These are phyloP conservation scores for Charanyca ferruginea DNA, from an alignment of 2,888 invertebrate species.

Conservation along the genomic window DNA sequence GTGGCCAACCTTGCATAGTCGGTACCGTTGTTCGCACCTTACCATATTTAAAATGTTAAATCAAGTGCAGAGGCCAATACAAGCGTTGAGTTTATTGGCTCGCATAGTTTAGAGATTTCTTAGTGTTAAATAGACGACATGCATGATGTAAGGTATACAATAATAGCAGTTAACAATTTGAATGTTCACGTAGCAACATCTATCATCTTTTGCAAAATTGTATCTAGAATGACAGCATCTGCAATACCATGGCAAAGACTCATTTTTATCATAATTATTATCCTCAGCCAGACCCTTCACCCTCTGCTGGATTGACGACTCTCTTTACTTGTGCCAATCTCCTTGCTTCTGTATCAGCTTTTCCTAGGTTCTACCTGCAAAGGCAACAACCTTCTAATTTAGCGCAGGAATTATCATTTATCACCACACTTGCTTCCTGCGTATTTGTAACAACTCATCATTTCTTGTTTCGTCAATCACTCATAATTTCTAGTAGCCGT, in stretches of 20 bases:
- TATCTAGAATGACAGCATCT: background rate
- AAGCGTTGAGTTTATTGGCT: constrained; percentile 27
- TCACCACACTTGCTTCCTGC: background rate
- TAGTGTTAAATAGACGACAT: constrained; percentile 6
- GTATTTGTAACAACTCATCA: background rate
- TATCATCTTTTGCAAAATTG: background rate
- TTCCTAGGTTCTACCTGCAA: background rate
- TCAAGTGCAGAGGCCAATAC: constrained; percentile 40
- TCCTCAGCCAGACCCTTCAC: no score
- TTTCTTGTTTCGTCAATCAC: constrained; percentile 1
- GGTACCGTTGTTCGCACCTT: constrained; percentile 50
- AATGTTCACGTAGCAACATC: no score
- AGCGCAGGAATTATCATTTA: background rate
- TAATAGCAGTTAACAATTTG: background rate
- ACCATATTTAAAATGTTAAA: constrained; percentile 56
- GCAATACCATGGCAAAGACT: no score
- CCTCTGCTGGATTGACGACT: no score
- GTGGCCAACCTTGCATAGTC: constrained; percentile 78
- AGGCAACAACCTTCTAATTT: background rate
- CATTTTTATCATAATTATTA: no score
- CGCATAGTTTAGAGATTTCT: constrained; percentile 21
- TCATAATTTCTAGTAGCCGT: constrained; percentile 6
- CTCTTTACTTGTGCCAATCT: no score
- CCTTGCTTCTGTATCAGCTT: background rate
- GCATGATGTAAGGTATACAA: background rate